phyloP scores from a whole-genome alignment of 2,888 invertebrate species.

The Meganola albula region DNA sequence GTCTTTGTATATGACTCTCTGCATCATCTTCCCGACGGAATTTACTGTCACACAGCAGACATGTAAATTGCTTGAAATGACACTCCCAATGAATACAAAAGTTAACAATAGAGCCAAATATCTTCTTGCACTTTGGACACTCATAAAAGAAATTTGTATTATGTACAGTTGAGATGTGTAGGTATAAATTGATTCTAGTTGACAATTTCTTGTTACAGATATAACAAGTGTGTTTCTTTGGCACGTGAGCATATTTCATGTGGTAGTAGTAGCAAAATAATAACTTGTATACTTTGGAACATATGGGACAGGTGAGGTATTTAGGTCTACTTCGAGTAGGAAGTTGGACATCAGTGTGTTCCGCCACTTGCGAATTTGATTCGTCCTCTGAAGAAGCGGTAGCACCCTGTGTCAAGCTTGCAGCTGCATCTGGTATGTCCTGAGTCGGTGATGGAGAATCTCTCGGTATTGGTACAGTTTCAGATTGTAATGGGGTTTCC shows the following conservation, averaged over 20 bases:
- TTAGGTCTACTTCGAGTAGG: too few relatives aligned
- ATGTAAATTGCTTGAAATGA: conserved; percentile 39
- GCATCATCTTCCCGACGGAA: conserved; percentile 71
- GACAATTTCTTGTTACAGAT: conserved; percentile 68
- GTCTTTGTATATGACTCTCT: conserved; percentile 57
- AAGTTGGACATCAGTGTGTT: too few relatives aligned
- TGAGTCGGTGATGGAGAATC: too few relatives aligned
- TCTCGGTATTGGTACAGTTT: too few relatives aligned
- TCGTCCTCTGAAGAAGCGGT: too few relatives aligned
- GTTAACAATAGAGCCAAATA: conserved; percentile 64
- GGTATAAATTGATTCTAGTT: conserved; percentile 55
- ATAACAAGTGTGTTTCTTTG: conserved; percentile 64
- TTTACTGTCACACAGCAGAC: conserved; percentile 46
- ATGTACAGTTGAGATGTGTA: conserved; percentile 62
- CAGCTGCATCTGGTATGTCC: too few relatives aligned
- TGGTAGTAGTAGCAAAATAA: conserved; percentile 74
- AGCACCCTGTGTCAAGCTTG: too few relatives aligned
- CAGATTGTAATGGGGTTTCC: too few relatives aligned
- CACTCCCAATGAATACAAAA: conserved; percentile 70
- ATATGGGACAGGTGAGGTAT: conserved; percentile 62
- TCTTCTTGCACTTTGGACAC: conserved; percentile 67
- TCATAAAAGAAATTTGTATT: conserved; percentile 53
- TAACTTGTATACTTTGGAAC: conserved; percentile 64
- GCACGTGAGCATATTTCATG: conserved; percentile 57
- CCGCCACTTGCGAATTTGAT: too few relatives aligned